Evolutionary conservation across 2,888 invertebrate species (phyloP).

Genomic region (Micropterix aruncella): DNA sequence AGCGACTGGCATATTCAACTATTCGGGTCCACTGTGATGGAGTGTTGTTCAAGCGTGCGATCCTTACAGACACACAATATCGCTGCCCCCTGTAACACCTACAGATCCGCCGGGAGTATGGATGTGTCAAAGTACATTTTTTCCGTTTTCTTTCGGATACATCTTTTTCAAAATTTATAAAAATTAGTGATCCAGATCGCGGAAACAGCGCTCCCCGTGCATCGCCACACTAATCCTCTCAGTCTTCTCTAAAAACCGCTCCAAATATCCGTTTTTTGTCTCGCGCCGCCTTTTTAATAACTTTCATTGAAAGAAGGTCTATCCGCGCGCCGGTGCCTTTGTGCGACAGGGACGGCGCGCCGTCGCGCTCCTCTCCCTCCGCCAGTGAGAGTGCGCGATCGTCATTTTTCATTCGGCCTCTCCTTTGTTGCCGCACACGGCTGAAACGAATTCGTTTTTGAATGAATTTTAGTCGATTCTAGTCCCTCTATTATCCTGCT

Average conservation of each 20-base stretch:
- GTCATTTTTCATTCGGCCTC: neutral
- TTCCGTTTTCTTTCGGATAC: too few relatives aligned
- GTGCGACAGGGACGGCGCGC: neutral
- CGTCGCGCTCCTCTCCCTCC: neutral
- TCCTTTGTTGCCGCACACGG: neutral
- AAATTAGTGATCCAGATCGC: too few relatives aligned
- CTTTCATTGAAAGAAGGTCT: neutral
- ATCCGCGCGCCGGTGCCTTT: neutral
- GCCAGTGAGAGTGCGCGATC: neutral
- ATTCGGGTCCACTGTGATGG: too few relatives aligned
- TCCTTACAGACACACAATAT: too few relatives aligned
- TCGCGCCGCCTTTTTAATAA: neutral
- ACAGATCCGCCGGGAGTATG: too few relatives aligned
- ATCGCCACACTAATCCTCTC: too few relatives aligned
- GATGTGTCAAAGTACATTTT: too few relatives aligned
- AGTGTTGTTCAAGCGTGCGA: too few relatives aligned
- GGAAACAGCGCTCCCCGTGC: too few relatives aligned
- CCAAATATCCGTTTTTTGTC: neutral
- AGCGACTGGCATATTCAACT: too few relatives aligned
- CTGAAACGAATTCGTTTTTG: neutral
- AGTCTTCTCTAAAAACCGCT: slow-evolving; percentile 3
- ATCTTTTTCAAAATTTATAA: too few relatives aligned
- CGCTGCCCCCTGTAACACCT: too few relatives aligned
- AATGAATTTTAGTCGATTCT: neutral
- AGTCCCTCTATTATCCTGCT: neutral